Base-by-base conservation (phyloP, 2,113 vertebrate genomes). In the Gymnobelideus leadbeateri region DNA sequence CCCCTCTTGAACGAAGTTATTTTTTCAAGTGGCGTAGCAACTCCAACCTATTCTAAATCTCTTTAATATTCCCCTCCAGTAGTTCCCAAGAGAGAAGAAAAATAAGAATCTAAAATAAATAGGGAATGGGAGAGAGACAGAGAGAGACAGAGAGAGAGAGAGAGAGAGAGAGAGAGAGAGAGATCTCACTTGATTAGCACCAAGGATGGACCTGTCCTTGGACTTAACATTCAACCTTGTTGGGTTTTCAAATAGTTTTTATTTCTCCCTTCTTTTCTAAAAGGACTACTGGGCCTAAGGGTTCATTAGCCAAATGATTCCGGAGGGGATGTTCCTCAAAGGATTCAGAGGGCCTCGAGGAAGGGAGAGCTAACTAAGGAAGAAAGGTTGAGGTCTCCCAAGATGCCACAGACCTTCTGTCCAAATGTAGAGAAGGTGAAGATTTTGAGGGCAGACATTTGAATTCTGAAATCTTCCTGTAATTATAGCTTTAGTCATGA, bases 401-500 rank as follows among this genome's bases (percentile, higher is more conserved):
- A 6, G 31, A 89, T 0, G 43, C 50, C 25, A 25, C 16, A 1
- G 37, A 89, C 95, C 93, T 90, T 94, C 12, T 51, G 89, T 95
- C 97, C 97, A 97, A 51, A 90, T 0, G 4, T 68, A 84, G 89
- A 91, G 91, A 12, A 89, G 96, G 96, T 92, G n/a, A 94, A 16
- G 92, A 3, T 53, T 95, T 94, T 93, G 97, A 91, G 24, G 93
- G 61, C 94, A 93, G 91, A 96, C 90, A 91, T 92, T 61, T 8
- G 0, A 90, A 95, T 61, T 96, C 96, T 92, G 37, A 97, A 97
- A 98, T 95, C 93, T 97, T 98, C 98, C 98, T 89, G 92, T 96
- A 97, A 97, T 97, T 97, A 98, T 43, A 95, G 97, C 96, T 98
- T 94, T 93, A 98, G 98, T 98, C 97, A 96, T 97, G 97, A 98